Conservation (phyloP, 2,888 invertebrate species). For the Itoplectis maculator region DNA sequence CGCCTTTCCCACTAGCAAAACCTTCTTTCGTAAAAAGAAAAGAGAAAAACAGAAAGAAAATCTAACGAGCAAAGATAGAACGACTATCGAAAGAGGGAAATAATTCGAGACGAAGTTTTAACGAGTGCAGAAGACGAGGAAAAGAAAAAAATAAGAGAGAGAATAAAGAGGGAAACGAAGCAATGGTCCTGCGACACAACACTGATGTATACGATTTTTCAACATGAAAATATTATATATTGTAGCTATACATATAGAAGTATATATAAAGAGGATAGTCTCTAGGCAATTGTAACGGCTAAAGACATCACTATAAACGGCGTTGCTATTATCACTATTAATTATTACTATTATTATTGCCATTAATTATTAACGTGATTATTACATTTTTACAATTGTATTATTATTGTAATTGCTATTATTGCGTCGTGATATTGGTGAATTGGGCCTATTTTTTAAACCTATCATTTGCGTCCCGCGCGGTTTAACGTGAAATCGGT, state of each 20-base stretch:
- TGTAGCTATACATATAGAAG: conserved; percentile 84
- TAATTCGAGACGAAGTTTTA: conserved; percentile 63
- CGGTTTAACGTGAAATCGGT: conserved; percentile 39
- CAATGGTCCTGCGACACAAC: conserved; percentile 84
- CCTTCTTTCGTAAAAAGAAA: conserved; percentile 63
- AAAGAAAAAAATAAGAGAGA: conserved; percentile 12
- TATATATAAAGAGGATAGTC: conserved; percentile 80
- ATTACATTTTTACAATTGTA: conserved; percentile 77
- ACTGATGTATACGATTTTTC: conserved; percentile 86
- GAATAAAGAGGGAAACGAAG: conserved; percentile 76
- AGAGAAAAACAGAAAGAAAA: conserved; percentile 48
- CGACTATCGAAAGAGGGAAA: conserved; percentile 52
- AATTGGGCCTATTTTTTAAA: conserved; percentile 50
- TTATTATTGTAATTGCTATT: conserved; percentile 75
- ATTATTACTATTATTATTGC: conserved; percentile 73
- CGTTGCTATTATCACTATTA: conserved; percentile 76
- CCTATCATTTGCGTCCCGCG: conserved; percentile 33
- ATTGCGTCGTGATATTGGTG: conserved; percentile 67
- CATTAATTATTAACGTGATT: conserved; percentile 73
- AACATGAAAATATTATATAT: conserved; percentile 85
- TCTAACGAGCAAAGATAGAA: conserved; percentile 39
- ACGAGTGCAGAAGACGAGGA: conserved; percentile 44
- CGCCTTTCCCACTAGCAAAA: conserved; percentile 67
- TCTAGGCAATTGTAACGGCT: conserved; percentile 80
- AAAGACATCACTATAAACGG: conserved; percentile 80